Evolutionary conservation across 2,113 vertebrate species (phyloP).

Genomic region (Hymenochirus boettgeri): DNA sequence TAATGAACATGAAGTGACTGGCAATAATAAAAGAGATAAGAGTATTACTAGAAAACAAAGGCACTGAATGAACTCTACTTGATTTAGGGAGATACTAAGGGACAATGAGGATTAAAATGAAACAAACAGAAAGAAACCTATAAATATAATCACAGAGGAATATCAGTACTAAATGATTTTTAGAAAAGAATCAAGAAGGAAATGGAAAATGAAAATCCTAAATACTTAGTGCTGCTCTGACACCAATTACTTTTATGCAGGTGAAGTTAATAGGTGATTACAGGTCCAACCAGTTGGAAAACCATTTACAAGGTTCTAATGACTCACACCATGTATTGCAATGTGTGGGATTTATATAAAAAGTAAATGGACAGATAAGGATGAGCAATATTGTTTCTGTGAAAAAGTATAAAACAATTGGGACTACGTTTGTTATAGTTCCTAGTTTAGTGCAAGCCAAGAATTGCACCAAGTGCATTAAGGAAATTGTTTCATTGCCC

Average conservation of each 20-base stretch:
- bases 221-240: neutral
- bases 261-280: conserved; percentile 19
- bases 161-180: neutral
- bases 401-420: conserved; percentile 23
- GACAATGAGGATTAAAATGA: conserved; percentile 8
- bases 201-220: conserved; percentile 8
- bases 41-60: conserved; percentile 32
- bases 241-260: conserved; percentile 17
- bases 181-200: neutral
- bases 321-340: neutral
- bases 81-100: conserved; percentile 16
- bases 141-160: neutral
- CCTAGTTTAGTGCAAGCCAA: neutral
- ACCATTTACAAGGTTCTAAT: conserved; percentile 7
- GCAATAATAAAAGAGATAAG: conserved; percentile 39
- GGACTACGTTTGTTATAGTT: conserved; percentile 1
- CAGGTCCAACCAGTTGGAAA: conserved; percentile 8
- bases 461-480: neutral
- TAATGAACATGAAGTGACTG: conserved; percentile 11
- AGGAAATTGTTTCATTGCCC: conserved; percentile 15
- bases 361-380: conserved; percentile 35
- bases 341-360: conserved; percentile 12
- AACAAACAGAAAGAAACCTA: neutral
- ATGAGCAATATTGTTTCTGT: conserved; percentile 3
- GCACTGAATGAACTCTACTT: conserved; percentile 3